Conservation (phyloP, 1,140 invertebrate species). For the Hydropsyche tenuis region DNA sequence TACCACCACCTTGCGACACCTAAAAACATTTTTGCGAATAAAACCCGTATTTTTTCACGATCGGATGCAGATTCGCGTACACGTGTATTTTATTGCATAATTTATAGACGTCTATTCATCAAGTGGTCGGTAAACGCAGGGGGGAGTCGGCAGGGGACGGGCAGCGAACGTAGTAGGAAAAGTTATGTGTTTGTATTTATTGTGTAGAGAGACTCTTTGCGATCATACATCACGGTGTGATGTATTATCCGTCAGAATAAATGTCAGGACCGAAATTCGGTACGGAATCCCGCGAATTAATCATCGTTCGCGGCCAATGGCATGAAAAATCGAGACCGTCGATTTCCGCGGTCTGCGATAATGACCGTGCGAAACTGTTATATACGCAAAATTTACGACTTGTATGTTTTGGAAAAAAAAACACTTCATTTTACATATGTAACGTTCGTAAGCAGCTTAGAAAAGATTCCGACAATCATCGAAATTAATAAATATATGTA, state of each 20-base stretch:
- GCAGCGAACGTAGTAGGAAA: background rate
- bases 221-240: conserved; percentile 35
- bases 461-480: no score
- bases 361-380: background rate
- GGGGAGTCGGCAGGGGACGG: background rate
- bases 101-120: conserved; percentile 15
- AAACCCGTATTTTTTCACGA: conserved; percentile 1
- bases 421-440: no score
- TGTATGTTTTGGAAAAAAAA: no score
- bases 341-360: background rate
- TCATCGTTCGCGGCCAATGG: conserved; percentile 31
- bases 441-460: no score
- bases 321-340: conserved; percentile 19
- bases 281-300: conserved; percentile 28
- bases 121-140: background rate
- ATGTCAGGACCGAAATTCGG: conserved; percentile 32
- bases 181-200: conserved; percentile 25
- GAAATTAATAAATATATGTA: no score
- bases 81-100: conserved; percentile 24
- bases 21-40: background rate
- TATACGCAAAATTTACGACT: background rate
- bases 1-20: no score
- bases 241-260: conserved; percentile 41
- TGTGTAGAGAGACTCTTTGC: conserved; percentile 16
- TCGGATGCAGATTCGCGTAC: background rate